Conservation (phyloP, 2,797 vertebrate genomes). For the Allobates femoralis region DNA sequence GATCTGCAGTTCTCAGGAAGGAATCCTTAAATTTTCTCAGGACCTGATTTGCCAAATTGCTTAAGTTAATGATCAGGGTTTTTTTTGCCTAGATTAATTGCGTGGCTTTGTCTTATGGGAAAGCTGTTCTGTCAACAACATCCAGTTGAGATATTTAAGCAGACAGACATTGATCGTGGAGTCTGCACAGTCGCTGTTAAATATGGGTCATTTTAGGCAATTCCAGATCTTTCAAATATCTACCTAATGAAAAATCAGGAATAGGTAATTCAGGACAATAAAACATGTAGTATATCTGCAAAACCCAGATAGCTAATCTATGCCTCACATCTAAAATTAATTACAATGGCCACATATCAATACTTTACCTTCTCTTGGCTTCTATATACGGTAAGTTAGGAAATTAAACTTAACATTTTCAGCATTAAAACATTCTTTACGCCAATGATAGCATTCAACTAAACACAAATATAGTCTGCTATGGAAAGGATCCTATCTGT, state of each 20-base stretch:
- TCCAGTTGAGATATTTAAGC: conserved; percentile 7
- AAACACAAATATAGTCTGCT: neutral
- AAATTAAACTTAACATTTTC: neutral
- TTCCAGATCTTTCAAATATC: neutral
- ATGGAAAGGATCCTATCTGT: neutral
- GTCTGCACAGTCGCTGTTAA: neutral
- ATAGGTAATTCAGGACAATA: neutral
- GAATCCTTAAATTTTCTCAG: neutral
- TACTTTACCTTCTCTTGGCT: neutral
- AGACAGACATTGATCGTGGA: conserved; percentile 20
- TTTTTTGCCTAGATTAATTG: neutral
- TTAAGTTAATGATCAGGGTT: conserved; percentile 19
- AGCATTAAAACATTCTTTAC: neutral
- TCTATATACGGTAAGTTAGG: neutral
- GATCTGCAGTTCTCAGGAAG: neutral
- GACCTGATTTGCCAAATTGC: conserved; percentile 3
- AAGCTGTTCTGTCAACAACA: neutral
- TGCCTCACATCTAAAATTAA: neutral
- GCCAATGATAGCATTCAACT: neutral
- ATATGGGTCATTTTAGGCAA: conserved; percentile 5
- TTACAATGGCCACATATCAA: neutral
- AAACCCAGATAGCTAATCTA: neutral
- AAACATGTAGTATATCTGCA: conserved; percentile 3
- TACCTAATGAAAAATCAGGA: conserved; percentile 7
- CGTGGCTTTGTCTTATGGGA: neutral